A percentile compares a stretch with the other conserved stretches of the same genome.
phyloP scores from a whole-genome alignment of 2,888 invertebrate species.

The Latrodectus hesperus region DNA sequence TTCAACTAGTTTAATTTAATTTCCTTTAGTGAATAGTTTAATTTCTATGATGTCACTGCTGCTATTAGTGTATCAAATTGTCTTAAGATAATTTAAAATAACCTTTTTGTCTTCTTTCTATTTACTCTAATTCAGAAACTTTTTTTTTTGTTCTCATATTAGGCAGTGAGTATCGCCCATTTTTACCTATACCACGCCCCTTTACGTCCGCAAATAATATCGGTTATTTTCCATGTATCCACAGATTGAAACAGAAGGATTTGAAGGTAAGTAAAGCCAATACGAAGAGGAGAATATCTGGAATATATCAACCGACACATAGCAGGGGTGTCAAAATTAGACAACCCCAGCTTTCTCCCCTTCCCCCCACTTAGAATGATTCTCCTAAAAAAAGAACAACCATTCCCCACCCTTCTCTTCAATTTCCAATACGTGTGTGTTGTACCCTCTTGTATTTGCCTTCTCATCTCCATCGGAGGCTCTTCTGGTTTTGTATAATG shows the following conservation, averaged over 20 bases:
- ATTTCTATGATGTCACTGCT: too few relatives aligned
- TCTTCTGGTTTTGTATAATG: constrained; percentile 41
- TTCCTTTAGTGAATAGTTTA: too few relatives aligned
- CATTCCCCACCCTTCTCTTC: constrained; percentile 9
- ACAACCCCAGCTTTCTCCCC: background rate
- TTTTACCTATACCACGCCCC: background rate
- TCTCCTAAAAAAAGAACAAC: background rate
- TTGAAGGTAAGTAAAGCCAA: background rate
- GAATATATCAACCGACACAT: background rate
- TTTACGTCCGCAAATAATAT: background rate
- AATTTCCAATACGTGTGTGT: constrained; percentile 46
- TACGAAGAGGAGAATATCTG: background rate
- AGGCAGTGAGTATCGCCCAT: background rate
- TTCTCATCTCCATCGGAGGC: constrained; percentile 17
- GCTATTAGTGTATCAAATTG: too few relatives aligned
- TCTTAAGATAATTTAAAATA: too few relatives aligned
- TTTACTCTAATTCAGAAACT: background rate
- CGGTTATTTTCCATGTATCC: background rate
- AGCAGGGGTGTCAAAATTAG: constrained; percentile 37
- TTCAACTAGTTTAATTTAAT: too few relatives aligned
- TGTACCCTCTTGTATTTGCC: constrained; percentile 8
- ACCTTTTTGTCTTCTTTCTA: background rate
- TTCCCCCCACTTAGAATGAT: too few relatives aligned
- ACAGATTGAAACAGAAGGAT: background rate
- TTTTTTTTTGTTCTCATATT: too few relatives aligned